phyloP scores from a whole-genome alignment of 2,888 invertebrate species.

The Epinotia nisella region DNA sequence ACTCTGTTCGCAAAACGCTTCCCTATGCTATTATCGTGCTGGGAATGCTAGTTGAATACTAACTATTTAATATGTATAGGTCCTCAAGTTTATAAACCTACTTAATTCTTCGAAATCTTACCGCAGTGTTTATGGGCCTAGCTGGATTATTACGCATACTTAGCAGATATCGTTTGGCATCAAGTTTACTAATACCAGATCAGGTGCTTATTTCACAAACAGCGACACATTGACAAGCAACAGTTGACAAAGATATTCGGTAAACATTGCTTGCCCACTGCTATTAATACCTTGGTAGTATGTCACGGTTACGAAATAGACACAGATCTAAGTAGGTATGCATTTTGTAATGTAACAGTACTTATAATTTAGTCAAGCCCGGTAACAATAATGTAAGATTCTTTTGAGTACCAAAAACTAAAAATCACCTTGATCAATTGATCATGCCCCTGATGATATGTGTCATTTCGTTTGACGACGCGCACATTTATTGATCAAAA shows the following conservation, averaged over 20 bases:
- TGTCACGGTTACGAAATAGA: constrained; percentile 14
- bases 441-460: too few relatives aligned
- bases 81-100: neutral
- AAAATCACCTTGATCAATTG: too few relatives aligned
- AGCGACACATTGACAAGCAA: neutral
- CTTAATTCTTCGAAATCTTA: neutral
- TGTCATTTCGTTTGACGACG: too few relatives aligned
- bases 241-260: constrained; percentile 9
- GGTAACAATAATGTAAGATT: too few relatives aligned
- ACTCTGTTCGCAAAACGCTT: too few relatives aligned
- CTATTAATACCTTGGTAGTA: neutral
- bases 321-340: neutral
- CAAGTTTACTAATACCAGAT: constrained; percentile 5
- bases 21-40: too few relatives aligned
- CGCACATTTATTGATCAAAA: too few relatives aligned
- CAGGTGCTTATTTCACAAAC: constrained; percentile 5
- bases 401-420: too few relatives aligned
- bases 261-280: neutral
- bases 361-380: neutral
- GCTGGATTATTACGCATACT: neutral
- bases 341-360: neutral
- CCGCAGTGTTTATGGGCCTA: neutral
- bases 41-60: too few relatives aligned
- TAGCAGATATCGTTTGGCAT: neutral
- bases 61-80: neutral